Conservation (phyloP, 37 sponge, comb jelly and placozoan genomes). For the Spongilla lacustris region DNA sequence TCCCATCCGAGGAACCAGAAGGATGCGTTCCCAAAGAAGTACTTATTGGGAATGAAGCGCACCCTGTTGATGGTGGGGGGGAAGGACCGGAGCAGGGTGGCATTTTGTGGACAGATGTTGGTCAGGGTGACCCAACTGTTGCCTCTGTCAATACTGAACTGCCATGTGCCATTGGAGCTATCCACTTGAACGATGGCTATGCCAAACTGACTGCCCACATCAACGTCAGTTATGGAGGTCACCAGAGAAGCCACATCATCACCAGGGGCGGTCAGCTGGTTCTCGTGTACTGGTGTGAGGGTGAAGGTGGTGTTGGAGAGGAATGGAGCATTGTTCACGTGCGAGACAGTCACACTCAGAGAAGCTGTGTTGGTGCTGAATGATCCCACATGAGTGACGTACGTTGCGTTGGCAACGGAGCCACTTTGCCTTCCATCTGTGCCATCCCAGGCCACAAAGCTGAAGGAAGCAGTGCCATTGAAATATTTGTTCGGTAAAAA, state of each 20-base stretch:
- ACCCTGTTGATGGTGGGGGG: conserved; percentile 50
- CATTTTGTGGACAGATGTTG: conserved; percentile 47
- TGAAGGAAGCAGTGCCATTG: conserved; percentile 54
- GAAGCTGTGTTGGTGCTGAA: conserved; percentile 53
- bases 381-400: conserved; percentile 55
- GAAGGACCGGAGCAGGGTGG: conserved; percentile 64
- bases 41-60: conserved; percentile 69
- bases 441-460: conserved; percentile 86
- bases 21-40: conserved; percentile 74
- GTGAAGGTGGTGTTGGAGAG: conserved; percentile 49
- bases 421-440: conserved; percentile 64
- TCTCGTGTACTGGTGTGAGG: conserved; percentile 70
- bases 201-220: conserved; percentile 60
- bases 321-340: conserved; percentile 88
- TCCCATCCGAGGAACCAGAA: conserved; percentile 90
- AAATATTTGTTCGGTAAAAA: conserved; percentile 79
- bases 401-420: conserved; percentile 53
- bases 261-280: conserved; percentile 60
- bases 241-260: conserved; percentile 58
- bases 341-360: conserved; percentile 40
- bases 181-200: conserved; percentile 73
- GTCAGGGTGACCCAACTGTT: conserved; percentile 61
- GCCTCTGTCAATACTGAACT: conserved; percentile 70
- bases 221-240: conserved; percentile 68
- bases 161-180: conserved; percentile 79